phyloP scores from a whole-genome alignment of 2,113 vertebrate genomes.

The Varanus komodoensis region DNA sequence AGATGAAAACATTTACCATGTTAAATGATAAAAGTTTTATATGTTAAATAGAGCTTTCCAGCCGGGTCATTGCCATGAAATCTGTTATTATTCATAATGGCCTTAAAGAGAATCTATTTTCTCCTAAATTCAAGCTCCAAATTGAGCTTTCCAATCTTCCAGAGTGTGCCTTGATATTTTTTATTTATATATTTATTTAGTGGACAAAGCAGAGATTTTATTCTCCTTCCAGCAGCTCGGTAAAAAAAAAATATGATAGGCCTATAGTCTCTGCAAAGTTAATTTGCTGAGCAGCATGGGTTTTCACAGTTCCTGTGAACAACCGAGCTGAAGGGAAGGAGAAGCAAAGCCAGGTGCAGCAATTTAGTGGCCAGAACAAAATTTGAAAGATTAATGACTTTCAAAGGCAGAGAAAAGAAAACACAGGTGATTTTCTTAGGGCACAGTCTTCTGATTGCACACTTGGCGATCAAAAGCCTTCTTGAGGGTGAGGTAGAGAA shows the following conservation, averaged over 20 bases:
- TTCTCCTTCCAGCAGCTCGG: slow-evolving; percentile 40
- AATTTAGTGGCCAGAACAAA: background rate
- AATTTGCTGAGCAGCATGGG: background rate
- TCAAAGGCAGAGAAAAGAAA: background rate
- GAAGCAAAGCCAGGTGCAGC: background rate
- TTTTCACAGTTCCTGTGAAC: background rate
- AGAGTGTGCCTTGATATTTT: slow-evolving; percentile 21
- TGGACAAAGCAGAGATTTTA: background rate
- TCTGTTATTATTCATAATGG: slow-evolving; percentile 46
- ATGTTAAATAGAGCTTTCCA: slow-evolving; percentile 53
- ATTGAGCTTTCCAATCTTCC: slow-evolving; percentile 52
- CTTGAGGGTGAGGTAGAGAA: too few relatives aligned
- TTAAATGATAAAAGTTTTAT: slow-evolving; percentile 54
- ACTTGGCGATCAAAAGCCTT: too few relatives aligned
- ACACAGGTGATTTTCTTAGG: background rate
- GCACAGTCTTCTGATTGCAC: too few relatives aligned
- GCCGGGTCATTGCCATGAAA: slow-evolving; percentile 58
- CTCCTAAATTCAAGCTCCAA: slow-evolving; percentile 14
- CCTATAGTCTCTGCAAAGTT: background rate
- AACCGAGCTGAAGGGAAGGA: background rate
- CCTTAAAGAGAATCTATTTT: slow-evolving; percentile 57
- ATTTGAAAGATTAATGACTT: background rate
- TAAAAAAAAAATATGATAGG: background rate
- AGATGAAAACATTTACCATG: slow-evolving; percentile 58
- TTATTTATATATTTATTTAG: slow-evolving; percentile 16